Percentiles rank a stretch among this genome's conserved stretches.
Conservation (phyloP, 2,888 invertebrate species). For the Sesamia inferens region DNA sequence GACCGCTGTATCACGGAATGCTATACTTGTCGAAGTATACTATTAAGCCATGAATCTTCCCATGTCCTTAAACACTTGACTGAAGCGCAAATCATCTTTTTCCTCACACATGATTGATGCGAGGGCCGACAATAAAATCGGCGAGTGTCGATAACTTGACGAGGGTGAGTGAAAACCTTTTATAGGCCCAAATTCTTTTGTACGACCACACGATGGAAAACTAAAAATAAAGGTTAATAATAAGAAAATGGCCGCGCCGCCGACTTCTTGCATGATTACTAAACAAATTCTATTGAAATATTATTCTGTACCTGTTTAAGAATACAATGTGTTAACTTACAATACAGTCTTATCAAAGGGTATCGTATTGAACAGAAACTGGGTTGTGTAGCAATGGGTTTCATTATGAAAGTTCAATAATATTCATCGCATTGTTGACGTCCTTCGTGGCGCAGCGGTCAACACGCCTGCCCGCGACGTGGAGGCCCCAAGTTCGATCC, state of each 20-base stretch:
- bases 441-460: too few relatives aligned
- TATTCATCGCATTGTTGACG: too few relatives aligned
- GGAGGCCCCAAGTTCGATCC: too few relatives aligned
- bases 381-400: too few relatives aligned
- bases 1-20: not conserved
- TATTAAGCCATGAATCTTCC: not conserved
- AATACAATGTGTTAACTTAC: not conserved
- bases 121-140: slow-evolving; percentile 52
- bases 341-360: not conserved
- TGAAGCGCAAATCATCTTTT: slow-evolving; percentile 43
- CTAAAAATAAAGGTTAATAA: slow-evolving; percentile 48
- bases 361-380: too few relatives aligned
- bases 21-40: not conserved
- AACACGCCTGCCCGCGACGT: too few relatives aligned
- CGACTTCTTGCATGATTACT: slow-evolving; percentile 22
- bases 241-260: slow-evolving; percentile 9
- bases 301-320: not conserved
- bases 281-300: slow-evolving; percentile 19
- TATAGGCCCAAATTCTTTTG: slow-evolving; percentile 35
- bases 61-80: slow-evolving; percentile 12
- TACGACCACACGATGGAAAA: slow-evolving; percentile 32
- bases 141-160: slow-evolving; percentile 42
- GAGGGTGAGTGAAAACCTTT: slow-evolving; percentile 54
- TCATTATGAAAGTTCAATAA: too few relatives aligned
- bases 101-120: slow-evolving; percentile 51